Percentiles rank a stretch among this genome's conserved stretches.
Evolutionary conservation across 2,888 invertebrate species (phyloP).

Genomic region (Craniophora ligustri): DNA sequence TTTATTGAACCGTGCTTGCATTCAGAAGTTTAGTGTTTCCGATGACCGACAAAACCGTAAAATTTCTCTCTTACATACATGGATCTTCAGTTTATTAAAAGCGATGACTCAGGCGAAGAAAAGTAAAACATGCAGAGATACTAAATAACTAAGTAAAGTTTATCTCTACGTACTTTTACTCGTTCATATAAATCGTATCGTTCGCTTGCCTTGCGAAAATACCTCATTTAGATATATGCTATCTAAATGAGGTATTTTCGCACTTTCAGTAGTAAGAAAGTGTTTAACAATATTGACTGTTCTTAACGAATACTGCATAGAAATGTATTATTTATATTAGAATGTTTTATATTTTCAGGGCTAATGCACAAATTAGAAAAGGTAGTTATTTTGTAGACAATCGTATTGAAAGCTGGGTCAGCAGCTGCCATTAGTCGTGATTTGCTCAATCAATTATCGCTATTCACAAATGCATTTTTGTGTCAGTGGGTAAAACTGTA

Average conservation of each 20-base stretch:
- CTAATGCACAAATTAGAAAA: slow-evolving; percentile 59
- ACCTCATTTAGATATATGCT: slow-evolving; percentile 10
- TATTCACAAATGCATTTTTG: slow-evolving; percentile 57
- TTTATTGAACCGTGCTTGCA: neutral
- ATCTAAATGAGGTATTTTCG: too few relatives aligned
- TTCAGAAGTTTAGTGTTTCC: neutral
- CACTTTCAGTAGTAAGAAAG: slow-evolving; percentile 47
- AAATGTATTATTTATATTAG: slow-evolving; percentile 28
- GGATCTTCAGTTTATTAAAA: slow-evolving; percentile 20
- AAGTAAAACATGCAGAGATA: slow-evolving; percentile 34
- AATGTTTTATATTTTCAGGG: slow-evolving; percentile 50
- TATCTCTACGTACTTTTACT: slow-evolving; percentile 12
- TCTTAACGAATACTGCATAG: slow-evolving; percentile 44
- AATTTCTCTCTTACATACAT: neutral
- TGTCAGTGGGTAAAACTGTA: slow-evolving; percentile 61
- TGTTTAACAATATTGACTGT: slow-evolving; percentile 45
- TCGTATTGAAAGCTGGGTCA: slow-evolving; percentile 62
- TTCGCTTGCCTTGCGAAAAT: slow-evolving; percentile 19
- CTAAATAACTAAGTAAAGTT: slow-evolving; percentile 15
- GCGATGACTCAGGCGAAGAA: slow-evolving; percentile 30
- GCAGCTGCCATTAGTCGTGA: slow-evolving; percentile 55
- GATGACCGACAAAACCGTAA: neutral
- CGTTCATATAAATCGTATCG: slow-evolving; percentile 42
- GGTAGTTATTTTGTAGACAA: slow-evolving; percentile 61
- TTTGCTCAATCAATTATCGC: slow-evolving; percentile 63